Conservation (phyloP, 92 coral and sea anemone species). For the Zoanthus sansibaricus region DNA sequence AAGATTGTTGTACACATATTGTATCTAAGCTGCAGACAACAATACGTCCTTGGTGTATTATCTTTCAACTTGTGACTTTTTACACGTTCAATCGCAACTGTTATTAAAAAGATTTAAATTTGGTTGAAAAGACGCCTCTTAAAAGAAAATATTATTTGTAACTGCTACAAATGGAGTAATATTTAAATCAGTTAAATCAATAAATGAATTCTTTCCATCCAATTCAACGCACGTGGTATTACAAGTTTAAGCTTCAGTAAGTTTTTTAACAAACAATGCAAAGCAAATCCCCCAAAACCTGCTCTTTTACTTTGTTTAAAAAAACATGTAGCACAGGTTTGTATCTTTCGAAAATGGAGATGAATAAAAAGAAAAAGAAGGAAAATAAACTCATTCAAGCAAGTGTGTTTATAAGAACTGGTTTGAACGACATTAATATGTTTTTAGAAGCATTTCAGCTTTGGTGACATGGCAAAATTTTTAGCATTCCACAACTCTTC, state of each 20-base stretch:
- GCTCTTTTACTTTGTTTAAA: not conserved
- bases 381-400: too few relatives aligned
- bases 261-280: not conserved
- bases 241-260: too few relatives aligned
- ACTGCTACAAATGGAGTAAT: too few relatives aligned
- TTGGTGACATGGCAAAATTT: too few relatives aligned
- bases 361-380: not conserved
- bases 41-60: not conserved
- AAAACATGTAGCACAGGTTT: not conserved
- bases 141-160: too few relatives aligned
- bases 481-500: too few relatives aligned
- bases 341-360: constrained; percentile 8
- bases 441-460: too few relatives aligned
- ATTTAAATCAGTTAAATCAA: too few relatives aligned
- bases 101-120: not conserved
- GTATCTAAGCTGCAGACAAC: constrained; percentile 17
- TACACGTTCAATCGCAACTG: not conserved
- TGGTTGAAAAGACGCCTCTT: too few relatives aligned
- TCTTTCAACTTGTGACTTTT: not conserved
- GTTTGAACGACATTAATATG: too few relatives aligned
- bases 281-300: not conserved
- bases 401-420: too few relatives aligned
- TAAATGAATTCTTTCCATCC: too few relatives aligned
- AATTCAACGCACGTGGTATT: not conserved
- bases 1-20: not conserved